Percentiles rank a stretch among this genome's conserved stretches.
Conservation (phyloP, 2,888 invertebrate species). For the Sialis lutaria region DNA sequence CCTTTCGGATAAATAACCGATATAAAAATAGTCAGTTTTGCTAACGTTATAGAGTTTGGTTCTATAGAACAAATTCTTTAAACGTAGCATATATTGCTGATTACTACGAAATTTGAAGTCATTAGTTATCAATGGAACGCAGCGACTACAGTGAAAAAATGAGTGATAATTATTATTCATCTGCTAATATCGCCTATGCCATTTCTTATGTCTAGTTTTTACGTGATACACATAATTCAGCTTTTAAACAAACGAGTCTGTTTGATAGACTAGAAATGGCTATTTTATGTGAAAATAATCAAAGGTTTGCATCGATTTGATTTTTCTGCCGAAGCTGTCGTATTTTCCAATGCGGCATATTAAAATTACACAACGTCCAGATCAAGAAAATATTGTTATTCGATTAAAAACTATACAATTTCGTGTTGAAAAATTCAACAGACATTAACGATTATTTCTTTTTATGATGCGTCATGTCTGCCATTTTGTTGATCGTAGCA, state of each 20-base stretch:
- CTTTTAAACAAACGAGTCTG: not conserved
- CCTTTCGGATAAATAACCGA: constrained; percentile 2
- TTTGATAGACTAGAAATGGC: constrained; percentile 4
- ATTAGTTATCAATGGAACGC: not conserved
- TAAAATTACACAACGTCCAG: no score
- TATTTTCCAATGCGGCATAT: no score
- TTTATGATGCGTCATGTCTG: no score
- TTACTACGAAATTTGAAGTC: not conserved
- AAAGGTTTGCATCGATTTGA: constrained; percentile 6
- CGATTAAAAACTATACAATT: no score
- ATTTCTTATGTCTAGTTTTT: constrained; percentile 1
- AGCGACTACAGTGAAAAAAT: not conserved
- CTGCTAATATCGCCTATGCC: not conserved
- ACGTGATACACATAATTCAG: not conserved
- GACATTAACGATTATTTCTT: no score
- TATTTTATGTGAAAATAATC: constrained; percentile 7
- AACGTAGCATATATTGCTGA: not conserved
- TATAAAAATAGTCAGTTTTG: not conserved
- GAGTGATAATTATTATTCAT: not conserved
- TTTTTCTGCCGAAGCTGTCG: not conserved
- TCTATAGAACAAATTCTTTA: not conserved
- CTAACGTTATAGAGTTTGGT: no score
- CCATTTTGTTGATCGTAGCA: no score
- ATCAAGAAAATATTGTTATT: no score
- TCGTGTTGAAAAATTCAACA: no score